Conservation (phyloP, 2,888 invertebrate species). For the Drosophila silvestris region DNA sequence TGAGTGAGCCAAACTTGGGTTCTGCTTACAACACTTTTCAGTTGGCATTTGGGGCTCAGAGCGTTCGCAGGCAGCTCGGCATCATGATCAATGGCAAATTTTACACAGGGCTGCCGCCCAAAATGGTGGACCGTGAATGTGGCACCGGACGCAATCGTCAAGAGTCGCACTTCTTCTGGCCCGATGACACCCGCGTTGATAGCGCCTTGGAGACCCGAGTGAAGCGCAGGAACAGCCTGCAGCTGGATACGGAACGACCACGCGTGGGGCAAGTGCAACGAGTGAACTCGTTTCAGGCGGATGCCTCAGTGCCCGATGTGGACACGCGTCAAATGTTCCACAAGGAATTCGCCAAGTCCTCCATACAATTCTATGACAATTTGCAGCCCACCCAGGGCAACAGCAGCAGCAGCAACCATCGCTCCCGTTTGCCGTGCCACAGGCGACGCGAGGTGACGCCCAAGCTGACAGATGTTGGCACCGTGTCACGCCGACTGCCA, state of each 20-base stretch:
- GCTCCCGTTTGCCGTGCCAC: constrained; percentile 30
- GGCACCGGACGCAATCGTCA: constrained; percentile 79
- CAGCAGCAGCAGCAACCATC: constrained; percentile 9
- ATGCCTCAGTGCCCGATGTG: constrained; percentile 47
- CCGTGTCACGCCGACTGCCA: constrained; percentile 7
- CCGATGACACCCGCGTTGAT: constrained; percentile 82
- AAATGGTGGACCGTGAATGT: constrained; percentile 82
- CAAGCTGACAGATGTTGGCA: constrained; percentile 64
- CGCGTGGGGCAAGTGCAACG: constrained; percentile 15
- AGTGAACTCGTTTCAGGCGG: constrained; percentile 33
- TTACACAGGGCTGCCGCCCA: constrained; percentile 84
- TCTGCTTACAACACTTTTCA: constrained; percentile 57
- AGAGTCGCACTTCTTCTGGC: constrained; percentile 85
- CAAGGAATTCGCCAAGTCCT: constrained; percentile 84
- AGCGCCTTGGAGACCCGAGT: constrained; percentile 75
- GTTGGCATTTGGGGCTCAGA: constrained; percentile 58
- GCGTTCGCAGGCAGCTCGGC: constrained; percentile 16
- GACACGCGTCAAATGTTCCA: constrained; percentile 83
- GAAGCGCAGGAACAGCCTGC: constrained; percentile 75
- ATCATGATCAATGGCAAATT: constrained; percentile 85
- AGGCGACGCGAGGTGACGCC: constrained; percentile 67
- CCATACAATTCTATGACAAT: constrained; percentile 84
- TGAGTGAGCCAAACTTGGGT: constrained; percentile 45
- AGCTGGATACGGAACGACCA: constrained; percentile 54
- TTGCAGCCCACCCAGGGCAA: constrained; percentile 53